Evolutionary conservation across 2,113 vertebrate species (phyloP).

Genomic region (Mirounga angustirostris): DNA sequence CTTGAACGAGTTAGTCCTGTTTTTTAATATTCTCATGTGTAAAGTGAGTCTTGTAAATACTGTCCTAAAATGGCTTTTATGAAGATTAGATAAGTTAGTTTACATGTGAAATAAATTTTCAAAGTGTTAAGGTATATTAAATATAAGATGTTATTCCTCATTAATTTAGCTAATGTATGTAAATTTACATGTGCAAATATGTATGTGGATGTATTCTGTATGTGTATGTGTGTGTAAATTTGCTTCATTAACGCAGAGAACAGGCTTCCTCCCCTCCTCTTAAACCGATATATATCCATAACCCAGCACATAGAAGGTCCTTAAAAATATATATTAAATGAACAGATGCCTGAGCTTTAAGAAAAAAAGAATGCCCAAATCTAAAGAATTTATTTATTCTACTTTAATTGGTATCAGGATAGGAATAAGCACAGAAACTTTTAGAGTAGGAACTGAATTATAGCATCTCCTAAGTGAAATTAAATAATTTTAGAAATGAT

Average conservation of each 20-base stretch:
- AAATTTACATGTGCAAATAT: not conserved
- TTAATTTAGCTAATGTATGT: not conserved
- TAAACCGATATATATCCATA: not conserved
- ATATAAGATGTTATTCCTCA: not conserved
- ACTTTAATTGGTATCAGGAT: constrained; percentile 32
- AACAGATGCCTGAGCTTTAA: not conserved
- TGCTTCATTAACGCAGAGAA: not conserved
- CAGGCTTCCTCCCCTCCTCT: not conserved
- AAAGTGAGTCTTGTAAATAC: not conserved
- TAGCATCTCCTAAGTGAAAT: constrained; percentile 36
- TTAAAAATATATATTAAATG: constrained; percentile 6
- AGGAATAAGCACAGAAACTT: constrained; percentile 39
- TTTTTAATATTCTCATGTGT: not conserved
- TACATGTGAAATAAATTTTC: not conserved
- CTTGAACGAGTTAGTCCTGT: not conserved
- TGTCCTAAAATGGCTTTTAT: not conserved
- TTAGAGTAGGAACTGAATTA: constrained; percentile 31
- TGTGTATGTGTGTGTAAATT: not conserved
- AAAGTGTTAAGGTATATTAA: constrained; percentile 9
- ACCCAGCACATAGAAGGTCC: not conserved
- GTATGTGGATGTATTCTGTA: not conserved
- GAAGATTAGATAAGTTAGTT: not conserved
- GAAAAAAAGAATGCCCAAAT: not conserved
- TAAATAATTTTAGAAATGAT: constrained; percentile 59
- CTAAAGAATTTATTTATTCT: constrained; percentile 33